A percentile compares a stretch with the other conserved stretches of the same genome.
These are phyloP conservation scores for Trichoplusia ni DNA, from an alignment of 1,140 invertebrate species.

Conservation along the genomic window DNA sequence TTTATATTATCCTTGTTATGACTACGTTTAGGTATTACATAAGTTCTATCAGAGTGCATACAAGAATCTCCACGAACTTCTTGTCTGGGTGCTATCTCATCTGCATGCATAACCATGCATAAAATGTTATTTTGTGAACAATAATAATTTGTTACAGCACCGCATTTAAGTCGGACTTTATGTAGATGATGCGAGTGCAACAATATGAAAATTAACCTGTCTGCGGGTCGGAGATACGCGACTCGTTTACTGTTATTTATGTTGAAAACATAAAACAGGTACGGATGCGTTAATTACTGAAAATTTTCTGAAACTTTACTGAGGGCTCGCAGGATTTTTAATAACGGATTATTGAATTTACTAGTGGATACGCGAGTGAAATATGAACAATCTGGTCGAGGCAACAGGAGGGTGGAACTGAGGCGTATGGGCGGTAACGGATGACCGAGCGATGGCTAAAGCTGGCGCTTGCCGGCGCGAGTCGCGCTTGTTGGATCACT, in stretches of 20 bases:
- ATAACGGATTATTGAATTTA: slow-evolving; percentile 31
- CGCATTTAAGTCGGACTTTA: slow-evolving; percentile 4
- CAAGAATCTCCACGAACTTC: neutral
- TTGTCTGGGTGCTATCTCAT: slow-evolving; percentile 15
- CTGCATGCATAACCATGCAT: slow-evolving; percentile 29
- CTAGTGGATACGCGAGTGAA: slow-evolving; percentile 26
- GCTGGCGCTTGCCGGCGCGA: neutral
- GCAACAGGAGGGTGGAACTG: slow-evolving; percentile 40
- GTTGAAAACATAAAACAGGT: neutral
- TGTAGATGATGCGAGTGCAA: slow-evolving; percentile 18
- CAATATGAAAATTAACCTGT: slow-evolving; percentile 19
- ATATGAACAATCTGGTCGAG: slow-evolving; percentile 35
- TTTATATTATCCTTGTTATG: neutral
- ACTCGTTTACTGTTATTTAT: neutral
- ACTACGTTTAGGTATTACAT: neutral
- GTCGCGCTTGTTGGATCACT: neutral
- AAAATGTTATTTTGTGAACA: slow-evolving; percentile 29
- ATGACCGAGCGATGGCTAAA: slow-evolving; percentile 21
- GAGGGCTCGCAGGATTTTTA: slow-evolving; percentile 15
- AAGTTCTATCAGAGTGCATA: neutral
- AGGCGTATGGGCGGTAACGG: slow-evolving; percentile 34
- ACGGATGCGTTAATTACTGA: slow-evolving; percentile 9
- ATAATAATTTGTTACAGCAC: slow-evolving; percentile 22
- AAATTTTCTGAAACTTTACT: neutral
- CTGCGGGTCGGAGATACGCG: neutral